Base-by-base conservation (phyloP, 2,888 invertebrate species). In the Diogma glabrata region DNA sequence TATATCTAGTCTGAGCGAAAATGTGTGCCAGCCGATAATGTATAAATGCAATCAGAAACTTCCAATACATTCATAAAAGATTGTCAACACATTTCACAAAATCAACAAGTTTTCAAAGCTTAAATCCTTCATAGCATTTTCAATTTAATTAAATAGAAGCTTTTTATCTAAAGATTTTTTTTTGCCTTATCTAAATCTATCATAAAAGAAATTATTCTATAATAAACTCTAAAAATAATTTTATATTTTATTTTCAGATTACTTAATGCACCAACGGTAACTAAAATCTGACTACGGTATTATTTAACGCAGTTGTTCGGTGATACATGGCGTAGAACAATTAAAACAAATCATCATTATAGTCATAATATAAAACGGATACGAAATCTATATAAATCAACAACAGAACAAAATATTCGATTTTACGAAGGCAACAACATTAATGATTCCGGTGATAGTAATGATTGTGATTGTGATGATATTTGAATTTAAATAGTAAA, bases 211-310 rank as follows among this genome's bases (percentile, higher is more conserved):
- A 33, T 33, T 33, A 33, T 12, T n/a, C n/a, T n/a, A n/a, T n/a
- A n/a, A n/a, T n/a, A n/a, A n/a, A n/a, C n/a, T n/a, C n/a, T 8
- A 12, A 33, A 33, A 8, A 8, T 12, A 12, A 33, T 12, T 8
- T 36, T 36, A 4, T 36, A 14, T 14, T 43, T 14, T 47, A 19
- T 28, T 30, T 30, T 20, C 38, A 54, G 56, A 50, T 64, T 73
- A 60, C 73, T 75, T 59, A 72, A 72, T 55, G 74, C 73, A 60
- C 74, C 72, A 58, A 73, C 74, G 45, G 75, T 74, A 55, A 75
- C 75, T 63, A 74, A 79, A 68, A 81, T 81, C 75, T 81, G 81
- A 81, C 81, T 81, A 81, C 80, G 80, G 78, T 79, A 79, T 77
- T 79, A 79, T 74, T 75, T 81, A 75, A 80, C 80, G 77, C 79